phyloP scores from a whole-genome alignment of 2,888 invertebrate species.

The Acleris literana region DNA sequence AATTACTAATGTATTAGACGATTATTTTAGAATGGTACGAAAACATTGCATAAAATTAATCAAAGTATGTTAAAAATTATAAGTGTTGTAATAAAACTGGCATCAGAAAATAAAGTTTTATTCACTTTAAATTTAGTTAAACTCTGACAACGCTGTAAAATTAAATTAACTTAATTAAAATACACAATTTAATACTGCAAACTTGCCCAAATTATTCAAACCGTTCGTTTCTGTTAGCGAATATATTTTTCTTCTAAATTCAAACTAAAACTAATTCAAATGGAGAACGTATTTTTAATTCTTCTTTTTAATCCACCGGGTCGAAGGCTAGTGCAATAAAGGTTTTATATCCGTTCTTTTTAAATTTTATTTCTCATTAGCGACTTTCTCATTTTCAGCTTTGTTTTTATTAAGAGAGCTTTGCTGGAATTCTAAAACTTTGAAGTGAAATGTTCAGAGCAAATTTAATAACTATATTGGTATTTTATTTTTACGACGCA shows the following conservation, averaged over 20 bases:
- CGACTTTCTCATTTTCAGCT: slow-evolving; percentile 25
- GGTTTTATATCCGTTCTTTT: slow-evolving; percentile 24
- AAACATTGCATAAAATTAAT: too few species aligned
- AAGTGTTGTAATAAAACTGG: too few species aligned
- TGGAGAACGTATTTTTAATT: slow-evolving; percentile 3
- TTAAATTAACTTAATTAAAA: neutral
- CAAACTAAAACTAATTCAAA: slow-evolving; percentile 5
- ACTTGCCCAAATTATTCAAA: neutral
- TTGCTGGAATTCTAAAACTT: slow-evolving; percentile 8
- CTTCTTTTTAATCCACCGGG: slow-evolving; percentile 12
- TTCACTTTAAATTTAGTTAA: too few species aligned
- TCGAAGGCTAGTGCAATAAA: slow-evolving; percentile 15
- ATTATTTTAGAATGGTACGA: too few species aligned
- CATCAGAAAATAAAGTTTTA: too few species aligned
- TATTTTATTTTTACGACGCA: neutral
- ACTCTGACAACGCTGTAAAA: too few species aligned
- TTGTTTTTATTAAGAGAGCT: slow-evolving; percentile 27
- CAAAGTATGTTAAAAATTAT: too few species aligned
- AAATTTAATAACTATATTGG: neutral
- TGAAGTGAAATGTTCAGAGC: neutral
- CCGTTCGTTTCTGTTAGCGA: neutral
- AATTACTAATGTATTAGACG: too few species aligned
- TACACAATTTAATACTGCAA: neutral
- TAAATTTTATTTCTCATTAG: slow-evolving; percentile 37
- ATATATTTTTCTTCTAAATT: slow-evolving; percentile 6